Evolutionary conservation across 2,797 vertebrate genomes (phyloP).

Genomic region (Pseudochirops cupreus): DNA sequence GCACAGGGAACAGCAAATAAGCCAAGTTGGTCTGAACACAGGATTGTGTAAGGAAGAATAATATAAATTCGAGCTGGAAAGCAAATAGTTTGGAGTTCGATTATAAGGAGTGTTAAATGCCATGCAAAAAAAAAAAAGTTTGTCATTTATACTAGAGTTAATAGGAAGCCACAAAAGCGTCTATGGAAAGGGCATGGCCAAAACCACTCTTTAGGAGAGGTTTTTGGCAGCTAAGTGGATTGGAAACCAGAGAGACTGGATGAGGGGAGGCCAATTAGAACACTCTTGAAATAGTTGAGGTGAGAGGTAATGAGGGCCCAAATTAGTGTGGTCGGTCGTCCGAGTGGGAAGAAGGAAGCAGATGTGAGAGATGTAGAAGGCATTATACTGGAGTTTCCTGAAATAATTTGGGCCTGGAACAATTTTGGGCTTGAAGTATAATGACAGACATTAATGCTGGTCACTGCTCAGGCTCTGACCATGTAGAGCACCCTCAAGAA

Average conservation of each 20-base stretch:
- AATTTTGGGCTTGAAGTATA: not conserved
- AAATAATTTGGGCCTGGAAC: not conserved
- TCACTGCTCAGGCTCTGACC: not conserved
- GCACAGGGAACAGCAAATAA: not conserved
- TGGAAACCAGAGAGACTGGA: not conserved
- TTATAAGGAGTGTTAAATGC: not conserved
- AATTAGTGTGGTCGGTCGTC: not conserved
- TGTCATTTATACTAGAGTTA: not conserved
- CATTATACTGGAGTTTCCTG: not conserved
- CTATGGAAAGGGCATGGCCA: not conserved
- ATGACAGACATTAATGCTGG: not conserved
- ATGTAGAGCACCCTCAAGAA: not conserved
- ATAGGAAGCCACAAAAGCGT: not conserved
- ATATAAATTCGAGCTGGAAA: not conserved
- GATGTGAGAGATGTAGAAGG: not conserved
- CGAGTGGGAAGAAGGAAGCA: not conserved
- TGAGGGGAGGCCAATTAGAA: not conserved
- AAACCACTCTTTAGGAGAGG: not conserved
- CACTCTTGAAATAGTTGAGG: not conserved
- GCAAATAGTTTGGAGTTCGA: not conserved
- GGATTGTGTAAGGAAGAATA: not conserved
- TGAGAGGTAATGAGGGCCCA: not conserved
- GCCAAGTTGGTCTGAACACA: not conserved
- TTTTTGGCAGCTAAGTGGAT: not conserved
- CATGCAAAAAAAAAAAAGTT: not conserved